These are phyloP conservation scores for Gadus macrocephalus DNA, from an alignment of 2,113 vertebrate species.

Conservation along the genomic window DNA sequence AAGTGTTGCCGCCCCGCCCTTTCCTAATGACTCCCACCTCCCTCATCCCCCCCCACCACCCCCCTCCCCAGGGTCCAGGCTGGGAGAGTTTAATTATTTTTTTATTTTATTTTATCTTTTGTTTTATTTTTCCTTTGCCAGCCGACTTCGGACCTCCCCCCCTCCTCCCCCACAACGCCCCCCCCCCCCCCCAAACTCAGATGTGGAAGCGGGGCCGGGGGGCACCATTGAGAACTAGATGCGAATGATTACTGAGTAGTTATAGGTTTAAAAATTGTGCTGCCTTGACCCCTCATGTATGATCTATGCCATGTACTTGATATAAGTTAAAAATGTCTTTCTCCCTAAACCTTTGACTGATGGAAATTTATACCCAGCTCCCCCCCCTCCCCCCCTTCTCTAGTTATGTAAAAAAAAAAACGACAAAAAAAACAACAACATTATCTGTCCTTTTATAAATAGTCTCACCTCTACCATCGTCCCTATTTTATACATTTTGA, in stretches of 20 bases:
- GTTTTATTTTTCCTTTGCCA: neutral
- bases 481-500: slow-evolving; percentile 34
- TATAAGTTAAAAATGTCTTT: slow-evolving; percentile 62
- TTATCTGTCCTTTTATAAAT: slow-evolving; percentile 51
- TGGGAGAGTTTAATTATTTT: slow-evolving; percentile 16
- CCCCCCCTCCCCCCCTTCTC: slow-evolving; percentile 19
- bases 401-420: slow-evolving; percentile 49
- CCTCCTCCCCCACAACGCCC: slow-evolving; percentile 12
- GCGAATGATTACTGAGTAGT: slow-evolving; percentile 64
- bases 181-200: slow-evolving; percentile 8
- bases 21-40: slow-evolving; percentile 6
- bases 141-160: slow-evolving; percentile 15
- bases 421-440: slow-evolving; percentile 23
- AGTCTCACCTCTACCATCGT: slow-evolving; percentile 22
- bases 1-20: neutral
- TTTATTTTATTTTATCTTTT: neutral
- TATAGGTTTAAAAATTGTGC: slow-evolving; percentile 61
- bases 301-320: slow-evolving; percentile 65
- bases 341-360: slow-evolving; percentile 37
- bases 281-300: slow-evolving; percentile 66
- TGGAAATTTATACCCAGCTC: slow-evolving; percentile 24
- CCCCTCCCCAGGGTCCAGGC: slow-evolving; percentile 30
- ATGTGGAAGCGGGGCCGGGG: slow-evolving; percentile 33
- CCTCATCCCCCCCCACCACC: neutral
- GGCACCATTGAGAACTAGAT: slow-evolving; percentile 53